Base-by-base conservation (phyloP, 2,888 invertebrate genomes). In the Morpho helenor region DNA sequence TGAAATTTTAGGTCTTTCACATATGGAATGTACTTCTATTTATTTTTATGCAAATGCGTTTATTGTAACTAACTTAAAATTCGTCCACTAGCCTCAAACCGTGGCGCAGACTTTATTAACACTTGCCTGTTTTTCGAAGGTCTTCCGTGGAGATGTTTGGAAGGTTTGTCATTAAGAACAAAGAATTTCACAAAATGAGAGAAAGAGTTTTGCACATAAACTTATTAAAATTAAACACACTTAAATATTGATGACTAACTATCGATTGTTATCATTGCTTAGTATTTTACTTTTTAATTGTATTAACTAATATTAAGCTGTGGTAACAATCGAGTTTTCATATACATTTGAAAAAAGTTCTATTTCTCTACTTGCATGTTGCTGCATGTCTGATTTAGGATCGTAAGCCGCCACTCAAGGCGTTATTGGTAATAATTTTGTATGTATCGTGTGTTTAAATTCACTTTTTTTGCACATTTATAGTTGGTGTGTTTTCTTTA, bases 81-180 rank as follows among this genome's bases (percentile, higher is more conserved):
- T 71, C 68, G 67, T 72, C 66, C 68, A 71, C 65, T 83, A 84
- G 84, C 80, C 80, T 77, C 76, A 80, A 82, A 82, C 76, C 77
- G 81, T 84, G 79, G 79, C 78, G 81, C 77, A 82, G 80, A 82
- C 76, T 79, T 75, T 81, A 82, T 81, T 87, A 87, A 84, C 84
- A 77, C 82, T 84, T 83, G 79, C 79, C 77, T 84, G 79, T 86
- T 86, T 87, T 86, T 83, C 83, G 79, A 88, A 93, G 93, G 93
- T 93, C 93, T 93, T 91, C 88, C 93, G 92, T 74, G 93, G 93
- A 92, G 87, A 92, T 83, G 88, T 89, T 80, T 92, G 92, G 92
- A 93, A 93, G 93, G 93, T 93, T 92, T 92, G 93, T 93, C 84
- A 75, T 76, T 79, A 75, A 79, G 68, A 73, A 72, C 74, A 79